Percentiles rank a stretch among this genome's conserved stretches.
Conservation (phyloP, 2,113 vertebrate genomes). For the Cisticola juncidis region DNA sequence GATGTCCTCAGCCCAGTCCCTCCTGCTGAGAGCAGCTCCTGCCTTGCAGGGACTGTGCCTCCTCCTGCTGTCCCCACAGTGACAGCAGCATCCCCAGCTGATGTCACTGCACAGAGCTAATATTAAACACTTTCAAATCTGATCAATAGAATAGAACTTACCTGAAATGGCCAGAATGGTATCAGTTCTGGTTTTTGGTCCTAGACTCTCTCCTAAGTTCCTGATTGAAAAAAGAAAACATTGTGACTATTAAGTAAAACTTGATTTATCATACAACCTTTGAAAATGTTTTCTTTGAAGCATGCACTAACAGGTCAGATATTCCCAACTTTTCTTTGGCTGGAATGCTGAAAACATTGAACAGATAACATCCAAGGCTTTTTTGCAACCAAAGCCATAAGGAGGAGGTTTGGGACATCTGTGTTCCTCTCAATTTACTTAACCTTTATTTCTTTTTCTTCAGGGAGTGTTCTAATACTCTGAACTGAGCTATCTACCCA, state of each 20-base stretch:
- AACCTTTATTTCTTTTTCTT: not conserved
- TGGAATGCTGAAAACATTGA: conserved; percentile 26
- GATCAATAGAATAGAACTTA: conserved; percentile 69
- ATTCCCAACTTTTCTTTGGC: conserved; percentile 3
- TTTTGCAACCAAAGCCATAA: not conserved
- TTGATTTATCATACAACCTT: conserved; percentile 76
- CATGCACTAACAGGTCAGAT: conserved; percentile 65
- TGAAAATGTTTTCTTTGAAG: conserved; percentile 74
- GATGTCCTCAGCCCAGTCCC: not conserved
- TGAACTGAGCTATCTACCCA: not conserved
- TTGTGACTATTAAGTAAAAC: conserved; percentile 73
- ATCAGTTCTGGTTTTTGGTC: conserved; percentile 30
- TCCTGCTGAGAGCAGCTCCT: conserved; percentile 33
- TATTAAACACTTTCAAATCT: conserved; percentile 48
- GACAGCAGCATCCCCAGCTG: conserved; percentile 55
- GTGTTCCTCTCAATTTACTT: not conserved
- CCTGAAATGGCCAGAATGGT: conserved; percentile 58
- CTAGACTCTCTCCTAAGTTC: conserved; percentile 51
- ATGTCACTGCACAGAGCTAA: not conserved
- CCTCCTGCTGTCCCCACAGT: conserved; percentile 13
- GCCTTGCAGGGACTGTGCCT: conserved; percentile 19
- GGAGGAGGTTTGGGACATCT: not conserved
- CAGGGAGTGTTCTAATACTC: conserved; percentile 10
- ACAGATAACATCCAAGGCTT: not conserved
- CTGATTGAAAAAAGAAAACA: conserved; percentile 66